These are phyloP conservation scores for Gryllus bimaculatus DNA, from an alignment of 1,140 invertebrate genomes.

Conservation along the genomic window DNA sequence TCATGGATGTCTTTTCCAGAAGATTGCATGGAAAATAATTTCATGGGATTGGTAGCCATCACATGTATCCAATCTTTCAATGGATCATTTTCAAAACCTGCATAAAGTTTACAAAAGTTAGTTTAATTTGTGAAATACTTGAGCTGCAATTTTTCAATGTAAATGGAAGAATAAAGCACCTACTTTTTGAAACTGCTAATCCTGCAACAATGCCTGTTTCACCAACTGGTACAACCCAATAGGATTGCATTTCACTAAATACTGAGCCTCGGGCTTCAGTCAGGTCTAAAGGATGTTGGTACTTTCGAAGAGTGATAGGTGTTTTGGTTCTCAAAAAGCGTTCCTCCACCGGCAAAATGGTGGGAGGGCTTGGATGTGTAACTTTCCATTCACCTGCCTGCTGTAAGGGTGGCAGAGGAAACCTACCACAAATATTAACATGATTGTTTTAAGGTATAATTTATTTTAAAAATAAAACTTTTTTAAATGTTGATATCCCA, in stretches of 20 bases:
- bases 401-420: slow-evolving; percentile 39
- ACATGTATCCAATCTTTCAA: slow-evolving; percentile 40
- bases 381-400: slow-evolving; percentile 38
- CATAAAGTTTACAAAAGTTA: slow-evolving; percentile 11
- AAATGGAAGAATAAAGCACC: not conserved
- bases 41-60: slow-evolving; percentile 42
- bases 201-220: slow-evolving; percentile 42
- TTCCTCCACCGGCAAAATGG: slow-evolving; percentile 32
- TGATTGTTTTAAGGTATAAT: no score
- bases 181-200: slow-evolving; percentile 38
- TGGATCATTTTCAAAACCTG: slow-evolving; percentile 13
- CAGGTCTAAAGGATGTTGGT: slow-evolving; percentile 34
- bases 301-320: slow-evolving; percentile 24
- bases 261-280: slow-evolving; percentile 40
- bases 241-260: slow-evolving; percentile 47
- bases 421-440: slow-evolving; percentile 29
- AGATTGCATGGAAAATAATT: slow-evolving; percentile 38
- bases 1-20: slow-evolving; percentile 30
- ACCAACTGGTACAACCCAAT: slow-evolving; percentile 45
- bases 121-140: not conserved
- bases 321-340: slow-evolving; percentile 32
- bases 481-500: no score
- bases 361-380: slow-evolving; percentile 15
- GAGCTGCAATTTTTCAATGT: not conserved
- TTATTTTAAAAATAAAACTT: no score